phyloP scores from a whole-genome alignment of 23 tunicate genomes.

The Botrylloides violaceus region DNA sequence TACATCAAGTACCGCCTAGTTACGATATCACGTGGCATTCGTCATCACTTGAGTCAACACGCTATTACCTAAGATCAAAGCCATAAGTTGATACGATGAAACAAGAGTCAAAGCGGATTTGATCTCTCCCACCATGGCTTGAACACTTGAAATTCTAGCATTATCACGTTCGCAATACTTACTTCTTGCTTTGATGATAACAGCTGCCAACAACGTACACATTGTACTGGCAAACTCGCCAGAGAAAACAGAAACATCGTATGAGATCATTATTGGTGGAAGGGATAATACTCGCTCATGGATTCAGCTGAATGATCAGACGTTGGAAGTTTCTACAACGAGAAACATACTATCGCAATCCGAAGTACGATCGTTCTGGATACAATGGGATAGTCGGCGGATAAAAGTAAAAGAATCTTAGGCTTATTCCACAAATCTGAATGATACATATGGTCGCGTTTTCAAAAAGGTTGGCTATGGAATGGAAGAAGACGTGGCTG shows the following conservation, averaged over 20 bases:
- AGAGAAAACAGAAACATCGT: constrained; percentile 30
- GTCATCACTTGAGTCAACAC: neutral
- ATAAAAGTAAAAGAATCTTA: constrained; percentile 31
- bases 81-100: neutral
- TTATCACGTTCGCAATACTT: neutral
- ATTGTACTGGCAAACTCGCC: constrained; percentile 40
- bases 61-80: neutral
- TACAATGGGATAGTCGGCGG: constrained; percentile 57
- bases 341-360: constrained; percentile 39
- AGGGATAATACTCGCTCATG: constrained; percentile 44
- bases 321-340: constrained; percentile 44
- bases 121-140: neutral
- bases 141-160: neutral
- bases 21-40: neutral
- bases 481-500: constrained; percentile 6
- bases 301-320: constrained; percentile 51
- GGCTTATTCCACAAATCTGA: neutral
- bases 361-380: constrained; percentile 81
- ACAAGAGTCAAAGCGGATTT: neutral
- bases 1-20: neutral
- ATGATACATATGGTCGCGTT: neutral
- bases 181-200: neutral
- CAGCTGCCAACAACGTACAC: constrained; percentile 11
- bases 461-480: constrained; percentile 54
- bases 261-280: constrained; percentile 76